Conservation (phyloP, 2,113 vertebrate species). For the Rhinopithecus roxellana region DNA sequence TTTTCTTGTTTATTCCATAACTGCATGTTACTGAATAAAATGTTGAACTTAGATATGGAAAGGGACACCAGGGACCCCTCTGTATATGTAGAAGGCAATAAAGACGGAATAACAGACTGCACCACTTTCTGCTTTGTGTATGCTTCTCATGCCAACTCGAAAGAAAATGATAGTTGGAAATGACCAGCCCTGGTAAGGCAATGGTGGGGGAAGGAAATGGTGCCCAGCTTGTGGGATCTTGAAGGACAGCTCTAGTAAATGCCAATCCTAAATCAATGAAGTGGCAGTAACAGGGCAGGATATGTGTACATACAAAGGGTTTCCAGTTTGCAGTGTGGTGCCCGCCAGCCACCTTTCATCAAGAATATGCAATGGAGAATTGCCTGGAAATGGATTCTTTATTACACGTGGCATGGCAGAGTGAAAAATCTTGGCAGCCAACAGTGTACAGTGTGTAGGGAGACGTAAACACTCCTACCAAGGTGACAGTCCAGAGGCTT, state of each 20-base stretch:
- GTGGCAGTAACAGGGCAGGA: not conserved
- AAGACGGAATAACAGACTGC: conserved; percentile 2
- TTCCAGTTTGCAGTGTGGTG: not conserved
- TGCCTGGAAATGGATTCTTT: conserved; percentile 61
- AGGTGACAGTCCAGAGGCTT: conserved; percentile 44
- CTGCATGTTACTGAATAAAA: conserved; percentile 46
- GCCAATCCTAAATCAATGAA: not conserved
- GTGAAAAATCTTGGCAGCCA: conserved; percentile 63
- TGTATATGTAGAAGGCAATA: conserved; percentile 46
- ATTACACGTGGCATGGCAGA: conserved; percentile 24
- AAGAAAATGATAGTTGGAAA: not conserved
- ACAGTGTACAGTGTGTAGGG: conserved; percentile 52
- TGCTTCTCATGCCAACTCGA: not conserved
- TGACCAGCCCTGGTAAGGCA: not conserved
- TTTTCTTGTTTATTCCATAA: conserved; percentile 55
- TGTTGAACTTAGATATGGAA: conserved; percentile 65
- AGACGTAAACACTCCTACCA: conserved; percentile 43
- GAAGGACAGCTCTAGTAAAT: not conserved
- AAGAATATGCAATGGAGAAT: conserved; percentile 53
- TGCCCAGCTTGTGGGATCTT: not conserved
- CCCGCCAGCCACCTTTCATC: conserved; percentile 41
- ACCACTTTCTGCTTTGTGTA: not conserved
- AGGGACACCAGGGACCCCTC: conserved; percentile 14
- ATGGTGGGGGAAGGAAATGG: not conserved
- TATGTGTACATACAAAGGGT: not conserved